These are phyloP conservation scores for Danio aesculapii DNA, from an alignment of 2,797 vertebrate species.

Conservation along the genomic window DNA sequence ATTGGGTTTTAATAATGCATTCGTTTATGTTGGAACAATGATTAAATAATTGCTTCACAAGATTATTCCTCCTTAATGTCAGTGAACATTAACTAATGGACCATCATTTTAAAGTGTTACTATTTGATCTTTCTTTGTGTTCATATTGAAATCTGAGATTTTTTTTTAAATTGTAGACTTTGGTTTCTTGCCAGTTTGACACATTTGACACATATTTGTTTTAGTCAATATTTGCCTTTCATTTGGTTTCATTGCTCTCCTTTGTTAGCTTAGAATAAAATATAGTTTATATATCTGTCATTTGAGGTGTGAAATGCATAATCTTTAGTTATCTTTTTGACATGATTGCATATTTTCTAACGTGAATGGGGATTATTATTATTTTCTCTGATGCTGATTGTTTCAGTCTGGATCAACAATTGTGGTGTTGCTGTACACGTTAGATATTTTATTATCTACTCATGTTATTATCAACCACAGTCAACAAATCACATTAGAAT, in stretches of 20 bases:
- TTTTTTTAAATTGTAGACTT: neutral
- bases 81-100: no score
- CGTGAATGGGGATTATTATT: neutral
- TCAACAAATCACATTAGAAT: neutral
- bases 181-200: neutral
- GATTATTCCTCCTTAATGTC: no score
- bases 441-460: neutral
- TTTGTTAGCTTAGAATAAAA: neutral
- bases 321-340: neutral
- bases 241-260: neutral
- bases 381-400: neutral
- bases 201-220: neutral
- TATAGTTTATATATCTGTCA: neutral
- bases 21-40: no score
- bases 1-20: no score
- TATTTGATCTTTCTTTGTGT: neutral
- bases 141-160: neutral
- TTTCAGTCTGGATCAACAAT: neutral
- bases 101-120: no score
- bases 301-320: neutral
- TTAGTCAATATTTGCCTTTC: neutral
- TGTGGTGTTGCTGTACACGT: neutral
- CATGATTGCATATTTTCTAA: neutral
- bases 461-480: neutral
- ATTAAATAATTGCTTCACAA: no score